Conservation (phyloP, 2,888 invertebrate species). For the Galeopsomyia nigrocyanea region DNA sequence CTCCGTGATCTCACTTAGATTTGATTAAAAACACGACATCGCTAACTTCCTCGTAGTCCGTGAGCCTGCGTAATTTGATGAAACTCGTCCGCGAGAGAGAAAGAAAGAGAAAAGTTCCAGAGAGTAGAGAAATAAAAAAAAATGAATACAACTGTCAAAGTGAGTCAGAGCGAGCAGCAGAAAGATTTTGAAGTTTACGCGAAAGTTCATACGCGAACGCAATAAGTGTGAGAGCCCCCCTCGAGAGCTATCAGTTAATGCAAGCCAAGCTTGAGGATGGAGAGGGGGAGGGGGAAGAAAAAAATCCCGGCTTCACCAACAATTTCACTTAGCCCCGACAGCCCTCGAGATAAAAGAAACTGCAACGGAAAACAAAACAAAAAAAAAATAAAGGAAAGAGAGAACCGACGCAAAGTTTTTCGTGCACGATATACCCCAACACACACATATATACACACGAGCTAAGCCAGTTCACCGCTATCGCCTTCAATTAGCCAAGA, state of each 20-base stretch:
- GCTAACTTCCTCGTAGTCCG: background rate
- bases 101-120: too few species aligned
- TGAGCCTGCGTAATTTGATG: background rate
- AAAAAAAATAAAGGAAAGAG: background rate
- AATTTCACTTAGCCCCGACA: slow-evolving; percentile 45
- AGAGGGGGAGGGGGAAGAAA: slow-evolving; percentile 3
- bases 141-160: slow-evolving; percentile 16
- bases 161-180: background rate
- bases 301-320: slow-evolving; percentile 37
- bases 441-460: background rate
- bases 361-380: background rate
- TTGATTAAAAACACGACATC: too few species aligned
- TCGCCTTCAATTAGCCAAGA: slow-evolving; percentile 32
- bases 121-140: too few species aligned
- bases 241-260: slow-evolving; percentile 44
- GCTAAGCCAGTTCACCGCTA: slow-evolving; percentile 6
- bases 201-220: slow-evolving; percentile 40
- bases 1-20: too few species aligned
- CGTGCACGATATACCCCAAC: background rate
- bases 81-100: background rate
- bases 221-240: slow-evolving; percentile 40
- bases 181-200: slow-evolving; percentile 22
- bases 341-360: slow-evolving; percentile 38
- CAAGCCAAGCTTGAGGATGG: slow-evolving; percentile 12
- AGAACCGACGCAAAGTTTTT: slow-evolving; percentile 33